phyloP scores from a whole-genome alignment of 30 jellyfish, hydroid and myxozoan species.

The Aurelia aurita complex sp. Pacific region DNA sequence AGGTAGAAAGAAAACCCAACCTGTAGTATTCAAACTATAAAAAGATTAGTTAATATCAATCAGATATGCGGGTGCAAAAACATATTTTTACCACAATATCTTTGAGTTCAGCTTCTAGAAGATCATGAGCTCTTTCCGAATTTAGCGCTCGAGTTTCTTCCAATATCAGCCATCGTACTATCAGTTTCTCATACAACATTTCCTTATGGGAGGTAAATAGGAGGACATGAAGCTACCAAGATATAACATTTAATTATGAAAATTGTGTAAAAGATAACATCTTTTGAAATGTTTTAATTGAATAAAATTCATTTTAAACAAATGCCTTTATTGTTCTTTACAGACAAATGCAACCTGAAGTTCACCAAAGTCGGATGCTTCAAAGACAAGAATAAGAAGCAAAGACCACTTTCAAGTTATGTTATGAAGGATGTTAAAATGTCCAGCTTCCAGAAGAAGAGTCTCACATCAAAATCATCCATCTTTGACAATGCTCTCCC shows the following conservation, averaged over 20 bases:
- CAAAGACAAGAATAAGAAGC: slow-evolving; percentile 69
- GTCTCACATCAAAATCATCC: slow-evolving; percentile 61
- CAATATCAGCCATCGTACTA: too few species aligned
- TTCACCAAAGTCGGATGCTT: slow-evolving; percentile 95
- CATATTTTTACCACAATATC: too few species aligned
- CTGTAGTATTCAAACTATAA: too few species aligned
- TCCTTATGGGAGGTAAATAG: background rate
- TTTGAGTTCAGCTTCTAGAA: too few species aligned
- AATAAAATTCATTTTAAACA: background rate
- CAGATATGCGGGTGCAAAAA: too few species aligned
- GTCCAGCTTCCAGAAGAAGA: slow-evolving; percentile 76
- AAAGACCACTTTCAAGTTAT: slow-evolving; percentile 74
- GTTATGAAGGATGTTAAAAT: slow-evolving; percentile 83
- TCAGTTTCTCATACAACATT: background rate
- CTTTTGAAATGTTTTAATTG: background rate
- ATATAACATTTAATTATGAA: background rate
- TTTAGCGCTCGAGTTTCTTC: too few species aligned
- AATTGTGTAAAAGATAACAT: background rate
- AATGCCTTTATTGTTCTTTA: background rate
- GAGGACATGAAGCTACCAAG: background rate
- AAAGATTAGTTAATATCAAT: too few species aligned
- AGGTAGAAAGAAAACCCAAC: too few species aligned
- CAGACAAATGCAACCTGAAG: slow-evolving; percentile 93
- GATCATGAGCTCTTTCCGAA: too few species aligned
- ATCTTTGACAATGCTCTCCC: slow-evolving; percentile 81